Percentiles rank a stretch among this genome's conserved stretches.
These are phyloP conservation scores for Cherax quadricarinatus DNA, from an alignment of 1,140 invertebrate species.

Conservation along the genomic window DNA sequence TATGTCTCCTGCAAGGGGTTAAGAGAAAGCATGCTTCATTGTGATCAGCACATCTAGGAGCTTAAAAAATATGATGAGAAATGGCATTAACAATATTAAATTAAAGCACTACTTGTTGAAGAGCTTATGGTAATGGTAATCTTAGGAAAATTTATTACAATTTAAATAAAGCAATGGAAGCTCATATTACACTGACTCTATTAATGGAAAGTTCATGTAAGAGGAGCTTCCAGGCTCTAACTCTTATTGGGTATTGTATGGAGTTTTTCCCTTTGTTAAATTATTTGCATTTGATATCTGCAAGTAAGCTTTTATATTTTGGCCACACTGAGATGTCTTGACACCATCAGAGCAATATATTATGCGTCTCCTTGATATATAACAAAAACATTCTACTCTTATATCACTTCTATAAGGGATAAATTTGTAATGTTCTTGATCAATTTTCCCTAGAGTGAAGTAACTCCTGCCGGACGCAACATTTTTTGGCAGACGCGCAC, in stretches of 20 bases:
- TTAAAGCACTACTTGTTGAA: neutral
- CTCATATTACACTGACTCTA: neutral
- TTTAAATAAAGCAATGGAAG: neutral
- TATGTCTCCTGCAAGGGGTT: slow-evolving; percentile 62
- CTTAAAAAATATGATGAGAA: neutral
- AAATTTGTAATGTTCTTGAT: too few relatives aligned
- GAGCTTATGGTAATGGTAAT: neutral
- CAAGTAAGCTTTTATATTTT: neutral
- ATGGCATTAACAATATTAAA: neutral
- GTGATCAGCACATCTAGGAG: slow-evolving; percentile 12
- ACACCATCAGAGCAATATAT: neutral
- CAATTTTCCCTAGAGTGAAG: too few relatives aligned
- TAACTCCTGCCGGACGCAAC: too few relatives aligned
- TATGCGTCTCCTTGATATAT: too few relatives aligned
- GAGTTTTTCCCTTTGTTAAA: slow-evolving; percentile 1
- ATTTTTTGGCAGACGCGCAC: too few relatives aligned
- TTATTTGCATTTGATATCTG: neutral
- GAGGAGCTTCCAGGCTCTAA: neutral
- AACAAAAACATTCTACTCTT: too few relatives aligned
- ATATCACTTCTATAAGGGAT: too few relatives aligned
- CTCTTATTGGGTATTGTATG: neutral
- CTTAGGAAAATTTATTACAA: neutral
- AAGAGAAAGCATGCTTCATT: slow-evolving; percentile 33
- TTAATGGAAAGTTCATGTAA: neutral
- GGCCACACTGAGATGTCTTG: neutral